Base-by-base conservation (phyloP, 1,140 invertebrate genomes). In the Drosophila pectinifera region DNA sequence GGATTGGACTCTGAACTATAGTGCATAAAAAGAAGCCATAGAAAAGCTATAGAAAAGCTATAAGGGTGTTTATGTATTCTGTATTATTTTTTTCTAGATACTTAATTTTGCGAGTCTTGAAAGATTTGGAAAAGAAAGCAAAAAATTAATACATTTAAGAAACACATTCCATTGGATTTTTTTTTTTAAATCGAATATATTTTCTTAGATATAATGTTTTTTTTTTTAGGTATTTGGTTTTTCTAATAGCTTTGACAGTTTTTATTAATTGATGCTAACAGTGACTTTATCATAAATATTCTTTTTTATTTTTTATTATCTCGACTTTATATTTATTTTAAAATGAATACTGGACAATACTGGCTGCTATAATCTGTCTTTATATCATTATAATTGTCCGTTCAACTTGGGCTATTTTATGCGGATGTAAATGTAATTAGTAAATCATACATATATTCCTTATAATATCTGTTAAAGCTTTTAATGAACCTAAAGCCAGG, bases 201-300 rank as follows among this genome's bases (percentile, higher is more conserved):
- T 20, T 20, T 34, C 6, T 20, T 13, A 0, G 28, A 51, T 31
- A 14, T 20, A 51, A 51, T 36, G 13, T 2, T 36, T 34, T 20
- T 36, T 36, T n/a, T n/a, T n/a, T n/a, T n/a, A n/a, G n/a, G n/a
- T n/a, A n/a, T n/a, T n/a, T n/a, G n/a, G n/a, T n/a, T n/a, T n/a
- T 20, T 14, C 13, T 13, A 14, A 51, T n/a, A 51, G 18, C 13
- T 34, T 20, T 51, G 48, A 51, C 48, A 34, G 28, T 13, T 34
- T 34, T 51, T 51, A 51, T 51, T 51, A 34, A 51, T 51, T 51
- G 13, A 14, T 34, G 28, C 48, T 51, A 51, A 51, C 16, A 51
- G 16, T 3, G 2, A 20, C 28, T 51, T 51, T 34, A 34, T 51
- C 16, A 34, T 14, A 34, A 20, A 18, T 4, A 34, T 14, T 16